A percentile compares a stretch with the other conserved stretches of the same genome.
These are phyloP conservation scores for Onychomys torridus DNA, from an alignment of 2,797 vertebrate genomes.

Conservation along the genomic window DNA sequence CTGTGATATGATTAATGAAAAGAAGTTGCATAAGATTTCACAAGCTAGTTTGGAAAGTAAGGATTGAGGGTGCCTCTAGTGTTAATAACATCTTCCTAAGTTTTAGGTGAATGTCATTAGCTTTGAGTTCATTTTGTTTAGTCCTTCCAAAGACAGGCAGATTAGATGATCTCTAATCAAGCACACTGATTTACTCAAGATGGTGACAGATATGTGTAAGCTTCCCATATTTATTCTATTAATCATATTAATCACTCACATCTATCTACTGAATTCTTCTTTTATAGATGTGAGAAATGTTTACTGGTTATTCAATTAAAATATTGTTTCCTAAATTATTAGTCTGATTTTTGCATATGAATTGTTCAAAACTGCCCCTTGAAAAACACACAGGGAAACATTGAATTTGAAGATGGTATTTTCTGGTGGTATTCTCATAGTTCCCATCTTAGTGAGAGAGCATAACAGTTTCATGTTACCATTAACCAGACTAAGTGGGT, in stretches of 20 bases:
- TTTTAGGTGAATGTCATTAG: not conserved
- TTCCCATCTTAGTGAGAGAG: not conserved
- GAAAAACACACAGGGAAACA: not conserved
- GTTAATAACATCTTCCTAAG: not conserved
- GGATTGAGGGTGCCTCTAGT: not conserved
- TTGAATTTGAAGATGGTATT: not conserved
- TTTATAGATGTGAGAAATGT: slow-evolving; percentile 40
- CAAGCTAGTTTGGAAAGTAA: slow-evolving; percentile 41
- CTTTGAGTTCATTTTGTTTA: not conserved
- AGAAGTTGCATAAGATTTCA: not conserved
- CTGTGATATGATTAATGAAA: not conserved
- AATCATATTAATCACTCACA: slow-evolving; percentile 67
- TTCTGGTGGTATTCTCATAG: not conserved
- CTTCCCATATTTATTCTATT: slow-evolving; percentile 3
- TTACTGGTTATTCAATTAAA: slow-evolving; percentile 60
- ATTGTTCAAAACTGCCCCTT: slow-evolving; percentile 44
- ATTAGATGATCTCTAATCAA: slow-evolving; percentile 24
- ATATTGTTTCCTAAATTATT: not conserved
- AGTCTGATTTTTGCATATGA: not conserved
- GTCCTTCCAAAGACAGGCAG: not conserved
- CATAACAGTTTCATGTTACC: not conserved
- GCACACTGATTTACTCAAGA: not conserved
- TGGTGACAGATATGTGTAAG: not conserved
- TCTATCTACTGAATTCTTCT: not conserved
- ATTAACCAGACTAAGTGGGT: not conserved